Percentiles rank a stretch among this genome's conserved stretches.
Conservation (phyloP, 2,797 vertebrate species). For the Poeciliopsis paucimaculata region DNA sequence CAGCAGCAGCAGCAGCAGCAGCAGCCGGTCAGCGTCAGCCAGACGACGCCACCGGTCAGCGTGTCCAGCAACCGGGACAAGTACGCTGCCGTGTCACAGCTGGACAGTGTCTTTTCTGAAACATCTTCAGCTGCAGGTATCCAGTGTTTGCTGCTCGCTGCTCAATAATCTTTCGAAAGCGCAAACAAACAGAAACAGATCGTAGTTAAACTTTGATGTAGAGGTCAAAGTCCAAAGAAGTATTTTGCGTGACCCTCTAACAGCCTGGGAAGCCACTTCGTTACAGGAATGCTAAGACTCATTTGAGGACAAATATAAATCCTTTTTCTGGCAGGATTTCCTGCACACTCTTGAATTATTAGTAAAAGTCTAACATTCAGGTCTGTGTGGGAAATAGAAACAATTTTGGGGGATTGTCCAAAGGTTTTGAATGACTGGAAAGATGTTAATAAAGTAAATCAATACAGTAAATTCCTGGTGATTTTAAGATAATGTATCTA, state of each 20-base stretch:
- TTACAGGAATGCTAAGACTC: background rate
- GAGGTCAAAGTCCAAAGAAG: background rate
- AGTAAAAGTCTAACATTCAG: background rate
- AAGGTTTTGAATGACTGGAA: no score
- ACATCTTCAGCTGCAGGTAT: conserved; percentile 68
- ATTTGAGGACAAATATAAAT: background rate
- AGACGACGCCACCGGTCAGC: conserved; percentile 39
- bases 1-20: conserved; percentile 60
- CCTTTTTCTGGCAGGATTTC: background rate
- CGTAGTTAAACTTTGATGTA: background rate
- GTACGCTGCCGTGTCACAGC: conserved; percentile 81
- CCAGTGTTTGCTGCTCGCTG: background rate
- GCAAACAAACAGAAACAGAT: background rate
- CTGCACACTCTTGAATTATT: background rate
- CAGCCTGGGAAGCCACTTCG: background rate
- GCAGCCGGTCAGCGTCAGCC: conserved; percentile 26
- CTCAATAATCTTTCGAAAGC: background rate
- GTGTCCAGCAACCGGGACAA: conserved; percentile 66
- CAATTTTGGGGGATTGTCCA: no score
- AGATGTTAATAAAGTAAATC: no score
- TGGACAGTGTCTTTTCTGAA: conserved; percentile 79
- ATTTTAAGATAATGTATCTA: background rate
- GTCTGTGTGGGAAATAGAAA: no score
- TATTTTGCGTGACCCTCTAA: background rate
- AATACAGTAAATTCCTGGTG: background rate